Evolutionary conservation across 2,888 invertebrate species (phyloP).

Genomic region (Ctena decussata): DNA sequence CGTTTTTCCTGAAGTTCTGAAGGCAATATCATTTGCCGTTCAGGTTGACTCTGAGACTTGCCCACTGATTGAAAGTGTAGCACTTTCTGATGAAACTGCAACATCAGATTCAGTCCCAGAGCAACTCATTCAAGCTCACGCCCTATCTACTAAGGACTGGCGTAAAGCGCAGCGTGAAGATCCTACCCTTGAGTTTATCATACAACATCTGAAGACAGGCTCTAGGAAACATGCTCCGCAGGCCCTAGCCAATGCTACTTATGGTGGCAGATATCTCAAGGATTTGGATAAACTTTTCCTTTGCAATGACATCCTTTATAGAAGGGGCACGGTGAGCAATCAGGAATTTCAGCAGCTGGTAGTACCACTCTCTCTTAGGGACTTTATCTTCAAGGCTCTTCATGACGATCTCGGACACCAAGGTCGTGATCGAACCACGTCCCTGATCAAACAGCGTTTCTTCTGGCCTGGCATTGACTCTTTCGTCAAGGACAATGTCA

Average conservation of each 20-base stretch:
- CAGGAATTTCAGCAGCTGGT: too few species aligned
- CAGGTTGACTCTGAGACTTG: background rate
- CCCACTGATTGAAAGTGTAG: background rate
- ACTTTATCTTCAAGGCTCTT: too few species aligned
- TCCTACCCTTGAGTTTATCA: too few species aligned
- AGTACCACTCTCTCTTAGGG: too few species aligned
- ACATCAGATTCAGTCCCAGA: background rate
- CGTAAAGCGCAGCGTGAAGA: too few species aligned
- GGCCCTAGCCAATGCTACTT: background rate
- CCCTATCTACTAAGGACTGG: background rate
- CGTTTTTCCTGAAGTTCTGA: background rate
- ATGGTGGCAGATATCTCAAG: background rate
- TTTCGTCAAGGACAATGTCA: too few species aligned
- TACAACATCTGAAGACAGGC: background rate
- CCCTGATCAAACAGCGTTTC: too few species aligned
- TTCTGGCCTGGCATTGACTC: too few species aligned
- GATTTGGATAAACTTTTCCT: background rate
- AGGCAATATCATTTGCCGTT: too few species aligned
- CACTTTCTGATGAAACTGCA: background rate
- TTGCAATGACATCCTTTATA: background rate
- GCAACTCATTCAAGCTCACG: background rate
- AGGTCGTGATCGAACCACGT: too few species aligned
- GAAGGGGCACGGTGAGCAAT: background rate
- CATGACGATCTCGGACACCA: too few species aligned
- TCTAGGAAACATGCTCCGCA: background rate